These are phyloP conservation scores for Varanus salvator DNA, from an alignment of 2,113 vertebrate species.

Conservation along the genomic window DNA sequence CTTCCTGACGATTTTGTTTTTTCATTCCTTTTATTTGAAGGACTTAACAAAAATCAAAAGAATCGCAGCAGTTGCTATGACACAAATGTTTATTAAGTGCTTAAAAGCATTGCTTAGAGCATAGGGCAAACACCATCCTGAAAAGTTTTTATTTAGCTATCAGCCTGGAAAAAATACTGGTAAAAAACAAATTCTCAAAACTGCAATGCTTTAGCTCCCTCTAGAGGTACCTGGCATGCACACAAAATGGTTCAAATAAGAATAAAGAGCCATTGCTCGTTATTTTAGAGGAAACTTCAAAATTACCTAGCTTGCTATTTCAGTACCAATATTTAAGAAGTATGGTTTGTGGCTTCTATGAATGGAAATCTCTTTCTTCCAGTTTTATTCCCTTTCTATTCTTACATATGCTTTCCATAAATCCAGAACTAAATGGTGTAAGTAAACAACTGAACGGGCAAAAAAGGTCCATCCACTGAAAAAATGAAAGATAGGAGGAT, in stretches of 20 bases:
- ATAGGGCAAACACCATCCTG: neutral
- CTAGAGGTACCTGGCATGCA: slow-evolving; percentile 57
- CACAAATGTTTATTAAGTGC: neutral
- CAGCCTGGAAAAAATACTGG: accelerated
- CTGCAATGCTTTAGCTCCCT: slow-evolving; percentile 62
- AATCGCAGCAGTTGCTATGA: neutral
- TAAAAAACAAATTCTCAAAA: neutral
- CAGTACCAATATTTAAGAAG: neutral
- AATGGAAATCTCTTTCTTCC: neutral
- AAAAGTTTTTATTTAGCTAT: neutral
- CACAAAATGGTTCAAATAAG: neutral
- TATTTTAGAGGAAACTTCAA: neutral
- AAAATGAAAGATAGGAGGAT: neutral
- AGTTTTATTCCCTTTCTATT: no score
- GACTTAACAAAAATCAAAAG: neutral
- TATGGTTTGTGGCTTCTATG: neutral
- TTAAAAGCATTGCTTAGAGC: neutral
- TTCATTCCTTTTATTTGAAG: neutral
- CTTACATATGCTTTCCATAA: neutral
- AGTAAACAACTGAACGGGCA: neutral
- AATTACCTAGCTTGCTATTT: neutral
- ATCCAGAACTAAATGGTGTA: neutral
- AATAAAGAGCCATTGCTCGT: neutral
- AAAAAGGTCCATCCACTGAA: neutral
- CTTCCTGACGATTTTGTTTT: slow-evolving; percentile 26